Evolutionary conservation across 1,140 invertebrate species (phyloP).

Genomic region (Drosophila obscura): DNA sequence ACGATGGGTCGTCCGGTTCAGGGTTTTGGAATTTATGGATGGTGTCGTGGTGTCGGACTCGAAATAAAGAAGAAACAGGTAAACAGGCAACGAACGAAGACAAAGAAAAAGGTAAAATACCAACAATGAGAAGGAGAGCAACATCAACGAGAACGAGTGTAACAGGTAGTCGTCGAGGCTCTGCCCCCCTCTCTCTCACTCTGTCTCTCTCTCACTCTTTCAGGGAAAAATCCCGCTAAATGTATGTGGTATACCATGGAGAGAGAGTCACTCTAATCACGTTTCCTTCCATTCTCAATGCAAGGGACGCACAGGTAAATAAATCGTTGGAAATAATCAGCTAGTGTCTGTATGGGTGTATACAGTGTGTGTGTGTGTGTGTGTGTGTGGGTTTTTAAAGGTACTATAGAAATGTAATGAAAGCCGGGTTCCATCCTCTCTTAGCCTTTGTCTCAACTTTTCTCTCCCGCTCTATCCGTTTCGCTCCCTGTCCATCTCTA

Average conservation of each 20-base stretch:
- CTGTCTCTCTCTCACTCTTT: too few species aligned
- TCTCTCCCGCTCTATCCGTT: constrained; percentile 2
- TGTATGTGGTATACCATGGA: background rate
- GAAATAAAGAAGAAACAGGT: constrained; percentile 25
- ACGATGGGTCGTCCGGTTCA: background rate
- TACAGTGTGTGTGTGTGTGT: background rate
- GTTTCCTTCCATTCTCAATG: constrained; percentile 14
- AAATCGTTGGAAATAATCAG: constrained; percentile 48
- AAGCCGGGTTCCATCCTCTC: constrained; percentile 48
- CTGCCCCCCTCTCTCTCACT: constrained; percentile 1
- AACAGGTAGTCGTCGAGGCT: constrained; percentile 60
- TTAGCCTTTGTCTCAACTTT: constrained; percentile 25
- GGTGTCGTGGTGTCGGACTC: too few species aligned
- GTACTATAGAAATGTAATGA: constrained; percentile 55
- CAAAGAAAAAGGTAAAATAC: constrained; percentile 5
- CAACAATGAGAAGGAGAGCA: constrained; percentile 5
- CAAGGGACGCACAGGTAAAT: constrained; percentile 40
- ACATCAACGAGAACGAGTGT: constrained; percentile 45
- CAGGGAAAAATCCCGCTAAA: constrained; percentile 20
- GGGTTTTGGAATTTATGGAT: constrained; percentile 20
- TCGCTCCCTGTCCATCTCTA: background rate
- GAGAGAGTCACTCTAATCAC: too few species aligned
- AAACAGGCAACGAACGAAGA: constrained; percentile 4
- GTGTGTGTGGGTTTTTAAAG: background rate
- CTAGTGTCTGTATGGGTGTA: background rate